These are phyloP conservation scores for Notodonta ziczac DNA, from an alignment of 2,888 invertebrate species.

Conservation along the genomic window DNA sequence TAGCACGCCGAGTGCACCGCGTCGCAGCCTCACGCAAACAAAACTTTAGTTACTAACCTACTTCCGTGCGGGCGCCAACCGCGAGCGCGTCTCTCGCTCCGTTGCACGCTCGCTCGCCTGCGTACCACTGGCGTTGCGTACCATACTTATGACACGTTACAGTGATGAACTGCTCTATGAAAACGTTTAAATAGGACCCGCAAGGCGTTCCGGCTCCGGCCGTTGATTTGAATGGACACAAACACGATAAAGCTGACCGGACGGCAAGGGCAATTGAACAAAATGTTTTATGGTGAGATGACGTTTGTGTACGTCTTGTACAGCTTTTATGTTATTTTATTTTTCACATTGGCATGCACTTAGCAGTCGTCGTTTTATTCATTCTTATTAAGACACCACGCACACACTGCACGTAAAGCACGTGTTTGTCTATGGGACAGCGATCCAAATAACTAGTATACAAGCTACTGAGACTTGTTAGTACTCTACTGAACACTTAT, in stretches of 20 bases:
- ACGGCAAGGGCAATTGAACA: conserved; percentile 71
- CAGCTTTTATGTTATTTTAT: conserved; percentile 64
- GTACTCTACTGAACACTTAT: not conserved
- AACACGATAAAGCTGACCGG: conserved; percentile 60
- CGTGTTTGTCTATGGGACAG: conserved; percentile 41
- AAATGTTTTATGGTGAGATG: conserved; percentile 84
- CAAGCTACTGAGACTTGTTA: not conserved
- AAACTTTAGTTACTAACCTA: conserved; percentile 85
- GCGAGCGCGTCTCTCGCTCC: conserved; percentile 67
- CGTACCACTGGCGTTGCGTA: conserved; percentile 36
- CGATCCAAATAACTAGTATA: conserved; percentile 11
- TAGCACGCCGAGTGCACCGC: conserved; percentile 70
- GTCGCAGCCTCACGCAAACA: conserved; percentile 84
- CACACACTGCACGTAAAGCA: conserved; percentile 68
- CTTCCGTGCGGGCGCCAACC: conserved; percentile 83
- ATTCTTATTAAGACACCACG: conserved; percentile 58
- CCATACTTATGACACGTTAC: conserved; percentile 65
- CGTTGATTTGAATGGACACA: conserved; percentile 72
- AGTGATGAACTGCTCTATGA: conserved; percentile 74
- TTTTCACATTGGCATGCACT: conserved; percentile 74
- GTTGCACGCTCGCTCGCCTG: conserved; percentile 50
- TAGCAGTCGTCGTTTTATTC: conserved; percentile 58
- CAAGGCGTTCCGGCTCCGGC: conserved; percentile 41
- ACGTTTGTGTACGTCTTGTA: conserved; percentile 68
- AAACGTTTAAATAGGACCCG: conserved; percentile 55